Base-by-base conservation (phyloP, 2,888 invertebrate species). In the Glyphotaelius pellucidus region DNA sequence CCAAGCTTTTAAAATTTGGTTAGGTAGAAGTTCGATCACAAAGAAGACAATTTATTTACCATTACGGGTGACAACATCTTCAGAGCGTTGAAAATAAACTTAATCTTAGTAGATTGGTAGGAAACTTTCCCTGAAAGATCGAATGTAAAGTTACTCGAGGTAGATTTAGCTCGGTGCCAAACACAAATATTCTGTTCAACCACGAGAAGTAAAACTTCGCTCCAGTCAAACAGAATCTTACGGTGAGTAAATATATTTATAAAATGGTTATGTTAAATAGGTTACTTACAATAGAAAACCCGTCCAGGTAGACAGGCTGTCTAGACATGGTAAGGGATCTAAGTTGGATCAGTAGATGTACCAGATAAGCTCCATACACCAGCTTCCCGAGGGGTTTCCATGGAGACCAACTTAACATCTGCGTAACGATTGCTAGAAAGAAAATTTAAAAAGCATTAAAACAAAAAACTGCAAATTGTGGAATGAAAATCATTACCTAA, bases 361-460 rank as follows among this genome's bases (percentile, higher is more conserved):
- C 95, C 91, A 97, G 94, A 94, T 97, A 97, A 14, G 97, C 95
- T 0, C 97, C 97, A 94, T 97, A 97, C 0, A 96, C 95, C 38
- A 97, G 95, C 84, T 97, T 96, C 93, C 97, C 96, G 0, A 97
- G 95, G 0, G 97, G 96, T 80, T 96, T 95, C 96, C 96, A 97
- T 0, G 96, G 96, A 92, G 95, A 95, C 97, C 97, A 97, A 83
- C 95, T 95, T 3, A 97, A 94, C 92, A 96, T 95, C 0, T 94
- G 93, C 52, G 95, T 95, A 30, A 96, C 93, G 15, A 96, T 80
- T 0, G 96, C 96, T 96, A 94, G 0, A 94, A 95, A 19, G 67
- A 67, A 67, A 67, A 25, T 47, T 47, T 14, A 93, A 30, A 80
- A 80, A 80, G 80, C 90, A 88, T 79, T 30, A 80, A 88, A 91